Evolutionary conservation across 2,113 vertebrate species (phyloP).

Genomic region (Menidia beryllina): DNA sequence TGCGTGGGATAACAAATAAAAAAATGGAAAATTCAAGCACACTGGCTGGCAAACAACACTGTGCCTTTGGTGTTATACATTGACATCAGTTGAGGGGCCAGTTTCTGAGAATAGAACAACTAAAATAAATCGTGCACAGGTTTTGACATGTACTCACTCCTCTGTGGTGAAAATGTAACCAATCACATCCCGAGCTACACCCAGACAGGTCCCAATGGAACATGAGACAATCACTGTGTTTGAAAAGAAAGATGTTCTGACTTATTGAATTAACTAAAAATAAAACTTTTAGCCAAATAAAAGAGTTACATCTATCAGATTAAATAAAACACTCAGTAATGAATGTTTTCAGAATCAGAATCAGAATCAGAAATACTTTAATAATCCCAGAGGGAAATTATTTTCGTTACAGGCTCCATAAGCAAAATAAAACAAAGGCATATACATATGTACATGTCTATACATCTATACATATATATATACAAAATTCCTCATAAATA

Average conservation of each 20-base stretch:
- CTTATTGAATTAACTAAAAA: background rate
- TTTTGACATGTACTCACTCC: slow-evolving; percentile 73
- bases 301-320: background rate
- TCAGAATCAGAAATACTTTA: too few relatives aligned
- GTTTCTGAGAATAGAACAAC: slow-evolving; percentile 1
- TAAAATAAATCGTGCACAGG: background rate
- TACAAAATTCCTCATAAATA: too few relatives aligned
- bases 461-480: too few relatives aligned
- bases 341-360: too few relatives aligned
- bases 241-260: background rate
- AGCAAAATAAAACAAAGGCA: too few relatives aligned
- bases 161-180: slow-evolving; percentile 89
- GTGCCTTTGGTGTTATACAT: background rate
- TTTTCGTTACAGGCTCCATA: too few relatives aligned
- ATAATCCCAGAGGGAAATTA: too few relatives aligned
- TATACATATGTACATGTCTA: too few relatives aligned
- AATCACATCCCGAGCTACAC: slow-evolving; percentile 78
- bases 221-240: slow-evolving; percentile 80
- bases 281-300: background rate
- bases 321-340: background rate
- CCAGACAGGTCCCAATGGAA: slow-evolving; percentile 72
- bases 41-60: background rate
- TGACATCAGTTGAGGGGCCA: background rate
- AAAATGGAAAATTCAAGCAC: background rate
- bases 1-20: background rate